Conservation (phyloP, 2,113 vertebrate genomes). For the Silurus glanis region DNA sequence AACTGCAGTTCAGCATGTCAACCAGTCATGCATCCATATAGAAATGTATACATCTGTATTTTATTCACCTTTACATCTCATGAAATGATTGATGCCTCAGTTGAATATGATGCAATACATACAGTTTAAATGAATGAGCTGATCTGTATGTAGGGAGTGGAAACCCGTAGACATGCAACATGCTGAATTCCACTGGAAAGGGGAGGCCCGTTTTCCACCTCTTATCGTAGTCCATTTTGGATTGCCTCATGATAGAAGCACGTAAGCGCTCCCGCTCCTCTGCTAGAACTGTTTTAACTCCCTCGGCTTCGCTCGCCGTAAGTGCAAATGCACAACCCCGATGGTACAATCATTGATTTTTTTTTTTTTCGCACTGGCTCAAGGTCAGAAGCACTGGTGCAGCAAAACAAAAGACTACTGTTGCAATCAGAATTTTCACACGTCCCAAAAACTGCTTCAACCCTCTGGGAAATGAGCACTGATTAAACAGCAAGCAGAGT, state of each 20-base stretch:
- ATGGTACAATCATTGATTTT: conserved; percentile 40
- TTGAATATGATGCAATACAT: background rate
- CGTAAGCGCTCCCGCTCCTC: conserved; percentile 15
- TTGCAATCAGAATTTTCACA: background rate
- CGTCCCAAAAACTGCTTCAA: background rate
- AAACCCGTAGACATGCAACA: background rate
- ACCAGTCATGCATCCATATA: background rate
- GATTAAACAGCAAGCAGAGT: background rate
- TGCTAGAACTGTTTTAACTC: background rate
- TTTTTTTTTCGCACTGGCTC: conserved; percentile 25
- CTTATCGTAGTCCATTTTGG: background rate
- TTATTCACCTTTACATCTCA: background rate
- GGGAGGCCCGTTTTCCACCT: background rate
- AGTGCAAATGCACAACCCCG: conserved; percentile 23
- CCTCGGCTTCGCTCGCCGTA: background rate
- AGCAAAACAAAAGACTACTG: conserved; percentile 37
- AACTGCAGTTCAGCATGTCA: background rate
- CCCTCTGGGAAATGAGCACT: background rate
- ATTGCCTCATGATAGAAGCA: conserved; percentile 40
- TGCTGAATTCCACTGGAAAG: background rate
- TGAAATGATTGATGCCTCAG: background rate
- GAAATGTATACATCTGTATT: background rate
- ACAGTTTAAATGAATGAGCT: background rate
- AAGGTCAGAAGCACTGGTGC: conserved; percentile 38
- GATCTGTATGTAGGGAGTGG: background rate